phyloP scores from a whole-genome alignment of 1,140 invertebrate species.

The Halesus radiatus region DNA sequence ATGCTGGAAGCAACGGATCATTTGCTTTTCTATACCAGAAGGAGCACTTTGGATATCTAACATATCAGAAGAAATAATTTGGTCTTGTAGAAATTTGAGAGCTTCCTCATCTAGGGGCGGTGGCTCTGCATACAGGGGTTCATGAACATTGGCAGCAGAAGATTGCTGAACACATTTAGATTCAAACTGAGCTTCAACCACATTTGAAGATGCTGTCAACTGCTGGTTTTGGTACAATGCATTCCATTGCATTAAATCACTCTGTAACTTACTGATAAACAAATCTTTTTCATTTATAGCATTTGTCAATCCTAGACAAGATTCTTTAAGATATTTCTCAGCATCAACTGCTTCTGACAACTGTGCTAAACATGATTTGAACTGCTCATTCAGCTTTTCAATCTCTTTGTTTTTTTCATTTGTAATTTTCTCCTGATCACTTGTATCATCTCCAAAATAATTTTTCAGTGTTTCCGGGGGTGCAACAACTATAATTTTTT shows the following conservation, averaged over 20 bases:
- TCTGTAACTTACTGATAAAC: conserved; percentile 39
- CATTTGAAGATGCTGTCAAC: no score
- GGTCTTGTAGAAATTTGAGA: conserved; percentile 61
- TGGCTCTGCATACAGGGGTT: background rate
- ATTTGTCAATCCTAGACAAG: conserved; percentile 2
- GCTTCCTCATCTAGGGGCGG: conserved; percentile 11
- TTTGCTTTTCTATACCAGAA: conserved; percentile 32
- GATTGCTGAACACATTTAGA: background rate
- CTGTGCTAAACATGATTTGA: conserved; percentile 46
- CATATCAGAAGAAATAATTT: conserved; percentile 42
- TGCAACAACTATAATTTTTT: conserved; percentile 20
- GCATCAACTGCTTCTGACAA: conserved; percentile 43
- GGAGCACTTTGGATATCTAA: background rate
- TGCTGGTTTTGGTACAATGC: background rate
- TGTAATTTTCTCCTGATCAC: conserved; percentile 11
- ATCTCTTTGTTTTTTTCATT: conserved; percentile 50
- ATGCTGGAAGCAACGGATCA: conserved; percentile 52
- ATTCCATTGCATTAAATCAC: conserved; percentile 38
- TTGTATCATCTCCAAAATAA: conserved; percentile 8
- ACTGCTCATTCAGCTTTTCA: conserved; percentile 36
- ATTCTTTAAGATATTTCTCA: conserved; percentile 39
- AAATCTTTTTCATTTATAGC: conserved; percentile 46
- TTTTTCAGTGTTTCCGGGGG: conserved; percentile 8
- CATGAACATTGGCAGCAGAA: background rate
- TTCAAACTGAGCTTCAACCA: background rate